These are phyloP conservation scores for Odontamblyopus rebecca DNA, from an alignment of 2,797 vertebrate genomes.

Conservation along the genomic window DNA sequence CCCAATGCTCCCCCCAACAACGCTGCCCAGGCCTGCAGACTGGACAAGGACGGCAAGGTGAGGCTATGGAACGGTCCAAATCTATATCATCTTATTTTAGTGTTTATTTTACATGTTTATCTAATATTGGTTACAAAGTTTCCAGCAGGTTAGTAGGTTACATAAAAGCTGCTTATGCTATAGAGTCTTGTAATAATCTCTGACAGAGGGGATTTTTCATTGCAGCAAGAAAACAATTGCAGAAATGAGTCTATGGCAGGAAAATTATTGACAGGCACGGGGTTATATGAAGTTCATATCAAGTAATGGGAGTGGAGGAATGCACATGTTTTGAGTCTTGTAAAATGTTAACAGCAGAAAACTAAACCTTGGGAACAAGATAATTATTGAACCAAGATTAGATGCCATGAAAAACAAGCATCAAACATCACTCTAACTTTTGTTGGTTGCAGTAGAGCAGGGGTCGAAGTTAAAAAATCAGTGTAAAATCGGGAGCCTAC, in stretches of 20 bases:
- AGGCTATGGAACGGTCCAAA: neutral
- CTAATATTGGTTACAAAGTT: no score
- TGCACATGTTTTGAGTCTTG: neutral
- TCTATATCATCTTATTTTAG: neutral
- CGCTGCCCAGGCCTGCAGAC: constrained; percentile 72
- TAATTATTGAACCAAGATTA: neutral
- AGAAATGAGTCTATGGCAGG: neutral
- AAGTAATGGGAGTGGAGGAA: neutral
- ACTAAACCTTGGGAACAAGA: neutral
- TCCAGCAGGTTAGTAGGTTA: no score
- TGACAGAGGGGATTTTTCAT: neutral
- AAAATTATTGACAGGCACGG: neutral
- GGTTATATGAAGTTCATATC: neutral
- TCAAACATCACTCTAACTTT: neutral
- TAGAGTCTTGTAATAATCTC: no score
- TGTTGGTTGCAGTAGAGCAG: neutral
- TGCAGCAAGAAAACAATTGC: neutral
- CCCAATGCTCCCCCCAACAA: constrained; percentile 69
- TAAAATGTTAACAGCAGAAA: neutral
- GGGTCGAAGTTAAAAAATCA: no score
- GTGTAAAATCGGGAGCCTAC: no score
- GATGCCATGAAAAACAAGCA: neutral
- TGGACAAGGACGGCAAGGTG: constrained; percentile 93
- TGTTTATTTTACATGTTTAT: no score
- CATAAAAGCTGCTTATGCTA: no score